A percentile compares a stretch with the other conserved stretches of the same genome.
These are phyloP conservation scores for Cinclus cinclus DNA, from an alignment of 2,113 vertebrate species.

Conservation along the genomic window DNA sequence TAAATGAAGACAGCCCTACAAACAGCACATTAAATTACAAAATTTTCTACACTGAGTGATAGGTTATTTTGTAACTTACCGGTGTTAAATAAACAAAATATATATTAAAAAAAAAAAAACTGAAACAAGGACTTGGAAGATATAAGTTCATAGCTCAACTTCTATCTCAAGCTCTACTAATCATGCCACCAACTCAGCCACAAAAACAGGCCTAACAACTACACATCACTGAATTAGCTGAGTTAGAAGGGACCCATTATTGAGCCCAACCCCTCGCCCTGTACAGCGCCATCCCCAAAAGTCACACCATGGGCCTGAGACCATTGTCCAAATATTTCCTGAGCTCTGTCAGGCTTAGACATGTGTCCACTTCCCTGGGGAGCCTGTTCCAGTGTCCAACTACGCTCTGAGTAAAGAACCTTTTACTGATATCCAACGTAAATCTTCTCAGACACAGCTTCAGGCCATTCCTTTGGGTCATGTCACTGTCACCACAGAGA, in stretches of 20 bases:
- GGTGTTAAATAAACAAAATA: no score
- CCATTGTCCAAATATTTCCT: neutral
- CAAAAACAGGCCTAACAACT: neutral
- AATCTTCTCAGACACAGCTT: neutral
- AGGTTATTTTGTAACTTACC: neutral
- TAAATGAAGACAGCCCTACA: neutral
- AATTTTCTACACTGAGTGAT: neutral
- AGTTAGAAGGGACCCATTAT: neutral
- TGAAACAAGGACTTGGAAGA: neutral
- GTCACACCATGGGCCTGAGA: neutral
- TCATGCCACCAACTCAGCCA: neutral
- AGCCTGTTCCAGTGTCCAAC: neutral
- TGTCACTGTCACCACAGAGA: neutral
- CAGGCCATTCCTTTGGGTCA: fast-evolving
- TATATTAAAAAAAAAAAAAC: no score
- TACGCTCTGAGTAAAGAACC: neutral
- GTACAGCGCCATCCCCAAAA: neutral
- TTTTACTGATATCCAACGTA: neutral
- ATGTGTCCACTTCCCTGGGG: neutral
- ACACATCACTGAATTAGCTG: neutral
- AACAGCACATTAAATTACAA: neutral
- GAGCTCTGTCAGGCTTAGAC: neutral
- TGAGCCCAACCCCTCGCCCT: fast-evolving
- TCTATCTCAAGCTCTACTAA: neutral
- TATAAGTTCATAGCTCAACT: neutral